Percentiles rank a stretch among this genome's conserved stretches.
These are phyloP conservation scores for Melanaphis sacchari DNA, from an alignment of 1,140 invertebrate species.

Conservation along the genomic window DNA sequence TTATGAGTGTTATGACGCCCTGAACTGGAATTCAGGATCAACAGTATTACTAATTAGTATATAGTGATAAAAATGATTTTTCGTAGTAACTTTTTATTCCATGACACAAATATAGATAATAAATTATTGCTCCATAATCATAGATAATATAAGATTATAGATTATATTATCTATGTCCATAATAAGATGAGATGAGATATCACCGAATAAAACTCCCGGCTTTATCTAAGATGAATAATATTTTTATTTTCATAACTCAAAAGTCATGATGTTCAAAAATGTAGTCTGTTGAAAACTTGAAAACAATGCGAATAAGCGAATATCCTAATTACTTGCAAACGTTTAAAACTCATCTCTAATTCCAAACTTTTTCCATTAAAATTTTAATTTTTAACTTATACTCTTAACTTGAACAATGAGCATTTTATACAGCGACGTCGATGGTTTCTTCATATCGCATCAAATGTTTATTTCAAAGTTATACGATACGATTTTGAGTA, in stretches of 20 bases:
- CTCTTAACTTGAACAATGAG: background rate
- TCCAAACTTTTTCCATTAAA: background rate
- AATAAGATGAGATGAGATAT: no score
- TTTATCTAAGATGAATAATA: no score
- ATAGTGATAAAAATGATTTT: background rate
- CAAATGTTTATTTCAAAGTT: slow-evolving; percentile 11
- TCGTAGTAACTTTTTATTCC: background rate
- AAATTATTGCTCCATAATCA: no score
- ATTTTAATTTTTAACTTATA: background rate
- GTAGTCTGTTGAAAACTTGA: no score
- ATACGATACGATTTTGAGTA: slow-evolving; percentile 3
- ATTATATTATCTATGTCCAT: no score
- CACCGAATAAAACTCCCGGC: no score
- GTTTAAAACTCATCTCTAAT: background rate
- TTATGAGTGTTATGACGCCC: background rate
- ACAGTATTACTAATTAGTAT: background rate
- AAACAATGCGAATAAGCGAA: no score
- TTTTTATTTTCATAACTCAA: no score
- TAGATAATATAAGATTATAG: no score
- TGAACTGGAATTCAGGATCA: background rate
- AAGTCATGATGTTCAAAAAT: no score
- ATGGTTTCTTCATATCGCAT: slow-evolving; percentile 51
- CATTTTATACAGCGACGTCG: slow-evolving; percentile 21
- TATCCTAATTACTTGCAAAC: background rate
- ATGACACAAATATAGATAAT: background rate